Evolutionary conservation across 1,140 invertebrate genomes (phyloP), one percentile per base, ranked within the genome.

Genomic region (Nymphalis io): DNA sequence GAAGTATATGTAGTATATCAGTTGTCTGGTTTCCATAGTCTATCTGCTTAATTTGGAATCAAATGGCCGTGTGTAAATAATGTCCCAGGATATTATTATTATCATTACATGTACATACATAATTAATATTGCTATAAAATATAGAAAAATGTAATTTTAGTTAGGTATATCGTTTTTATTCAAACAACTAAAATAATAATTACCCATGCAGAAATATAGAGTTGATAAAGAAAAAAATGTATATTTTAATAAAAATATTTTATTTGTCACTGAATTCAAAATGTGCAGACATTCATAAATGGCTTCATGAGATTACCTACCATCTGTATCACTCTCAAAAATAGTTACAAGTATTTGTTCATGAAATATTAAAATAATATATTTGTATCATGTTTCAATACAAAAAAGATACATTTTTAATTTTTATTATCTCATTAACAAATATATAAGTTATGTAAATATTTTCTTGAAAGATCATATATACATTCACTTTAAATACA

Each of bases 271-370:
- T 64, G 70, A 78, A 75, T 68, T 79, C 68, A 72, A 80, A 79
- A 80, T 73, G 73, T 80, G 76, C 75, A 79, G 68, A 66, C 60
- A 60, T 68, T 73, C 71, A 65, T 72, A 75, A 73, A 79, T 76
- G 59, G 68, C 63, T 64, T 68, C 60, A 73, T 68, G 70, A 77
- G 67, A 75, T 74, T 78, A 74, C 69, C 65, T 76, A 80, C 65
- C 59, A 71, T 21, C 63, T 72, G 51, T 70, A 75, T 74, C 68
- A 74, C 72, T 71, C 60, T 48, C 44, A 62, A 62, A 62, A 62
- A 62, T 62, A 62, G 18, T 33, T 58, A 33, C 65, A 48, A 64
- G 18, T 62, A 65, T 65, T 61, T 15, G 55, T 55, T 23, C 51
- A 55, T 15, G 18, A 20, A 51, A 51, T 51, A 51, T 51, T 51